Percentiles rank a stretch among this genome's conserved stretches.
phyloP scores from a whole-genome alignment of 1,140 invertebrate genomes.

The Colletes gigas region DNA sequence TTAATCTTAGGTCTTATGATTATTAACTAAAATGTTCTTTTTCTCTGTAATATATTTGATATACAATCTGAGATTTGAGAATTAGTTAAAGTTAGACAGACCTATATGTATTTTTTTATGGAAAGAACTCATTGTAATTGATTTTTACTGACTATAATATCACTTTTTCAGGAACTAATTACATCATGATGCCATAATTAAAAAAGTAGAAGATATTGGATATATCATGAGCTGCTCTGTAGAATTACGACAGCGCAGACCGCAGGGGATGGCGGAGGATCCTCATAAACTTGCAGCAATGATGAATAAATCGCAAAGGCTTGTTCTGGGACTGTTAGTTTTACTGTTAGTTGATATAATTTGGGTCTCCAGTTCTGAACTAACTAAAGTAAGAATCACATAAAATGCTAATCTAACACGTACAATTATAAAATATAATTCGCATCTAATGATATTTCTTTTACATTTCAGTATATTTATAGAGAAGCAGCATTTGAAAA shows the following conservation, averaged over 20 bases:
- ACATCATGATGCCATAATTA: constrained; percentile 38
- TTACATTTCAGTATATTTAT: constrained; percentile 89
- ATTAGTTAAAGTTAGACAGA: too few relatives aligned
- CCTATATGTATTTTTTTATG: too few relatives aligned
- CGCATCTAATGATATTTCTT: constrained; percentile 27
- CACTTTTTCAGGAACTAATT: constrained; percentile 26
- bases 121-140: not conserved
- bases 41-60: too few relatives aligned
- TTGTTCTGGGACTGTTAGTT: constrained; percentile 89
- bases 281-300: constrained; percentile 79
- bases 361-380: constrained; percentile 92
- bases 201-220: not conserved
- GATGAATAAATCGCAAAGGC: constrained; percentile 87
- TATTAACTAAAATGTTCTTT: too few relatives aligned
- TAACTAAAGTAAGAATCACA: constrained; percentile 86
- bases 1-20: too few relatives aligned
- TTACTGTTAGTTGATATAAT: constrained; percentile 92
- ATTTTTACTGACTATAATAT: not conserved
- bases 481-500: constrained; percentile 90
- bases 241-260: constrained; percentile 77
- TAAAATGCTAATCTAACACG: not conserved
- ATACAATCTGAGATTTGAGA: too few relatives aligned
- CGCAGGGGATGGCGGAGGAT: constrained; percentile 79
- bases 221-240: constrained; percentile 76
- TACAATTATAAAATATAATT: not conserved